A percentile compares a stretch with the other conserved stretches of the same genome.
phyloP scores from a whole-genome alignment of 2,888 invertebrate genomes.

The Trissolcus japonicus region DNA sequence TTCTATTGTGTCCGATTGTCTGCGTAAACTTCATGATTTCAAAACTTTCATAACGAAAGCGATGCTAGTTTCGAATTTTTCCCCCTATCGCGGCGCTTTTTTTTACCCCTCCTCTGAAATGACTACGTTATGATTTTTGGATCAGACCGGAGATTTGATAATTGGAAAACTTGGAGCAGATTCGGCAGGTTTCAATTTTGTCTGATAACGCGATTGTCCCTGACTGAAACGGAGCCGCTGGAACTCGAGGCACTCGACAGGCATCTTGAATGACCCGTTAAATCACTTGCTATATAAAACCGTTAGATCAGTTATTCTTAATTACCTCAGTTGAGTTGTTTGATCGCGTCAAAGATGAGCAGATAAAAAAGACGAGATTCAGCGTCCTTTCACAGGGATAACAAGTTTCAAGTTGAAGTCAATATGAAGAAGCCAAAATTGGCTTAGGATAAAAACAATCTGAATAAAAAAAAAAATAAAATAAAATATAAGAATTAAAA shows the following conservation, averaged over 20 bases:
- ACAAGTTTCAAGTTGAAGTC: neutral
- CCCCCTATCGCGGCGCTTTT: no score
- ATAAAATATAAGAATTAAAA: no score
- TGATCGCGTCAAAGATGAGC: conserved; percentile 51
- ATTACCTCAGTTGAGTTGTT: conserved; percentile 63
- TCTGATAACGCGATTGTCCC: conserved; percentile 59
- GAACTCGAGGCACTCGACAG: conserved; percentile 57
- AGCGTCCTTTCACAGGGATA: no score
- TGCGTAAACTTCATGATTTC: conserved; percentile 6
- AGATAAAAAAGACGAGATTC: conserved; percentile 34
- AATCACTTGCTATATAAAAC: conserved; percentile 60
- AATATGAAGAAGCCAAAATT: neutral
- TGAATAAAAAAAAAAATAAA: neutral
- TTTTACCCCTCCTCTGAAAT: no score
- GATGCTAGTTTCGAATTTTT: neutral
- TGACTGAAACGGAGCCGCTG: conserved; percentile 51
- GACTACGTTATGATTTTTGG: conserved; percentile 1
- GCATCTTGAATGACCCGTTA: conserved; percentile 63
- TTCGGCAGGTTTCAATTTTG: conserved; percentile 42
- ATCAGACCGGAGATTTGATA: no score
- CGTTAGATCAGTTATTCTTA: conserved; percentile 58
- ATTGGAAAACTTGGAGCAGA: conserved; percentile 33
- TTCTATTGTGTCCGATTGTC: conserved; percentile 11
- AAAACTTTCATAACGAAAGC: conserved; percentile 1
- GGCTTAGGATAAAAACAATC: neutral